Evolutionary conservation across 2,888 invertebrate species (phyloP).

Genomic region (Archips crataeganus): DNA sequence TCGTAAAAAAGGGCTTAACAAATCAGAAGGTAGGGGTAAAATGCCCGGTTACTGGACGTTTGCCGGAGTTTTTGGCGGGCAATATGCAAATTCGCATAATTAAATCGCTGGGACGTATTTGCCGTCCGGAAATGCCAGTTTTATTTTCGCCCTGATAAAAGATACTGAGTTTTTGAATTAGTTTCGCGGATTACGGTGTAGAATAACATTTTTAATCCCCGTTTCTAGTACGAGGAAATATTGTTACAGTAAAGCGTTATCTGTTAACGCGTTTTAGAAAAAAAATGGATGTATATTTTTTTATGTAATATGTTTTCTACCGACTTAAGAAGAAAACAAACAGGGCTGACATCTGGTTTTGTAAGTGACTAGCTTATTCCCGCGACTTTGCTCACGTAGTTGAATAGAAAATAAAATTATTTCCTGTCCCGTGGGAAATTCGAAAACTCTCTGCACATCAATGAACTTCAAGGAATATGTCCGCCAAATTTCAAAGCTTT

Average conservation of each 20-base stretch:
- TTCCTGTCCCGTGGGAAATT: no score
- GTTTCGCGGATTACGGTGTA: slow-evolving; percentile 3
- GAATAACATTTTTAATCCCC: not conserved
- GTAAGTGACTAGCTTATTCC: no score
- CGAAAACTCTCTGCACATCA: no score
- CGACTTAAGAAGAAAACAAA: no score
- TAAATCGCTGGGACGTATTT: slow-evolving; percentile 68
- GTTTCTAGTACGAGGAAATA: not conserved
- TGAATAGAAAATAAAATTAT: no score
- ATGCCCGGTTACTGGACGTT: slow-evolving; percentile 54
- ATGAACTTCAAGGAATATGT: no score
- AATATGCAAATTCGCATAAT: slow-evolving; percentile 77
- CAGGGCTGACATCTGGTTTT: no score
- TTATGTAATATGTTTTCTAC: no score
- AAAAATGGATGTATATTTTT: no score
- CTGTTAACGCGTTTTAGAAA: not conserved
- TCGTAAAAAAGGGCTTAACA: slow-evolving; percentile 60
- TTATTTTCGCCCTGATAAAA: slow-evolving; percentile 53
- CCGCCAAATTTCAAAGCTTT: no score
- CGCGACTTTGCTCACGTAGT: no score
- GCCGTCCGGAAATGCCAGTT: slow-evolving; percentile 61
- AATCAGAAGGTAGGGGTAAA: slow-evolving; percentile 66
- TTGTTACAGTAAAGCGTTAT: not conserved
- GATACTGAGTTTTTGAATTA: slow-evolving; percentile 44
- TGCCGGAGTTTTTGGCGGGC: slow-evolving; percentile 56